phyloP scores from a whole-genome alignment of 2,888 invertebrate species.

The Scaptomyza parva region DNA sequence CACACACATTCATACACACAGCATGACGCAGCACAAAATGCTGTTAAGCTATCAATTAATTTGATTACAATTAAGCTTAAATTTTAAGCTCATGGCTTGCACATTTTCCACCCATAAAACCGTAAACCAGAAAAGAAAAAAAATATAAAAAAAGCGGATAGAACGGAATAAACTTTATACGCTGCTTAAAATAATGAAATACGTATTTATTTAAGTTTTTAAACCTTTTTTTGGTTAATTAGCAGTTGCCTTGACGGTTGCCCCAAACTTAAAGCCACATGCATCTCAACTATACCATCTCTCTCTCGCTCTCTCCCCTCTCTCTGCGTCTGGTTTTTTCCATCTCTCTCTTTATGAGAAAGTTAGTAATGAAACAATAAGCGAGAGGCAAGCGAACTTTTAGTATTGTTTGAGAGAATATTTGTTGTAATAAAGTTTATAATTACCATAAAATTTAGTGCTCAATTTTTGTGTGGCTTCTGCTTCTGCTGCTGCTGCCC shows the following conservation, averaged over 20 bases:
- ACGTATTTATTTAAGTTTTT: constrained; percentile 69
- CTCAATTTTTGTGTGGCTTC: constrained; percentile 47
- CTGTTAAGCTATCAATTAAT: constrained; percentile 46
- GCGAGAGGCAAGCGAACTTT: constrained; percentile 11
- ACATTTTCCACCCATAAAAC: constrained; percentile 17
- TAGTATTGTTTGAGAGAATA: constrained; percentile 31
- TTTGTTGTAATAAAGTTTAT: constrained; percentile 65
- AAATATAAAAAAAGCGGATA: constrained; percentile 5
- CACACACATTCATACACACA: not conserved
- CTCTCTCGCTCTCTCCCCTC: not conserved
- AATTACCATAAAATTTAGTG: constrained; percentile 75
- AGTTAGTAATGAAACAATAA: constrained; percentile 23
- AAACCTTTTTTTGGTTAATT: constrained; percentile 75
- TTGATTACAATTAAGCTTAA: constrained; percentile 52
- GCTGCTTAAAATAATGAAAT: constrained; percentile 58
- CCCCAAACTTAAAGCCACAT: constrained; percentile 45
- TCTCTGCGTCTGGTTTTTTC: not conserved
- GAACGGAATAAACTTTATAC: constrained; percentile 13
- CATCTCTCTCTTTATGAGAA: not conserved
- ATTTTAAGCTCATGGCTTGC: constrained; percentile 34
- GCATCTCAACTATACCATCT: constrained; percentile 10
- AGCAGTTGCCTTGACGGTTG: constrained; percentile 48
- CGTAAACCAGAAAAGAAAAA: constrained; percentile 3
- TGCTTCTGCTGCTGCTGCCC: too few species aligned
- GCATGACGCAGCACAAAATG: constrained; percentile 13